phyloP scores from a whole-genome alignment of 2,113 vertebrate species.

The Athene noctua region DNA sequence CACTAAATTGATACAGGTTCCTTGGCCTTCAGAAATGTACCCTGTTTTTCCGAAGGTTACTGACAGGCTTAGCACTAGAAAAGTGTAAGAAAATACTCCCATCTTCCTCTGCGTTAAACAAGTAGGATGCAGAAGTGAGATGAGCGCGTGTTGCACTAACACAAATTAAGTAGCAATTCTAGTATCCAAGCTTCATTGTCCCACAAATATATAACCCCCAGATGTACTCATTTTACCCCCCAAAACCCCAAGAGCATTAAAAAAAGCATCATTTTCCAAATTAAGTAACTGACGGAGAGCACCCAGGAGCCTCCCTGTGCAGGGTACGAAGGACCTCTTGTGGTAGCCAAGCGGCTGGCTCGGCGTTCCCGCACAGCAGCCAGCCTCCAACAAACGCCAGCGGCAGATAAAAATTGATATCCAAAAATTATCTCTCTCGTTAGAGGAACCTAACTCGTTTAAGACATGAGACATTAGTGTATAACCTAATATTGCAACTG shows the following conservation, averaged over 20 bases:
- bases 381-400: neutral
- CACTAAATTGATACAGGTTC: too few relatives aligned
- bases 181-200: neutral
- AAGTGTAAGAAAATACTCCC: neutral
- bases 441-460: neutral
- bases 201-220: neutral
- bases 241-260: neutral
- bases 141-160: fast-evolving
- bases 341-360: neutral
- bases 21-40: neutral
- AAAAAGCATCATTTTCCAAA: neutral
- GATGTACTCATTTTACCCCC: neutral
- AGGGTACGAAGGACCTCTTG: conserved; percentile 59
- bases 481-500: neutral
- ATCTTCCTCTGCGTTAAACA: neutral
- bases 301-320: neutral
- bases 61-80: too few relatives aligned
- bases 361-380: neutral
- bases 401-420: neutral
- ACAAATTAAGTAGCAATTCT: neutral
- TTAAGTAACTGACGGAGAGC: neutral
- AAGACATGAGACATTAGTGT: neutral
- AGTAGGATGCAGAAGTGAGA: neutral
- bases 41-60: neutral
- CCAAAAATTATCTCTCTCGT: neutral